phyloP scores from a whole-genome alignment of 1,140 invertebrate genomes.

The Lepidurus couesii region DNA sequence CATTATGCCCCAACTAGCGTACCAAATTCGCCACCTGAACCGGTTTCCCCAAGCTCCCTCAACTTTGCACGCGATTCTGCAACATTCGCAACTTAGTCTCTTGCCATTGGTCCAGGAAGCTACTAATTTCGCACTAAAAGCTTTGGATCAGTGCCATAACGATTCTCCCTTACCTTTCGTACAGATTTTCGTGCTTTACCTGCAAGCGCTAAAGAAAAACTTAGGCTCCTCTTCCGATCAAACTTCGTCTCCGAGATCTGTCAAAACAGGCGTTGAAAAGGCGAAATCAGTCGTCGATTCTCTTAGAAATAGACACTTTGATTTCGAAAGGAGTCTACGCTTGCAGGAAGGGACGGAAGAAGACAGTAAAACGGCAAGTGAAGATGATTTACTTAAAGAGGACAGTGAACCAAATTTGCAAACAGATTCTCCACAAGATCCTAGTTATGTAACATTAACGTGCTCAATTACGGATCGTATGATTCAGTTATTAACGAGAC shows the following conservation, averaged over 20 bases:
- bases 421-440: background rate
- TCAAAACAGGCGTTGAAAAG: background rate
- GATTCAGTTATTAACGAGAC: background rate
- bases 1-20: background rate
- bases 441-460: background rate
- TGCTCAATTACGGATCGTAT: background rate
- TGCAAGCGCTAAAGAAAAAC: background rate
- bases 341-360: background rate
- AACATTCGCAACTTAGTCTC: background rate
- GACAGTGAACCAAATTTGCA: background rate
- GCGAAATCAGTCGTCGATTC: background rate
- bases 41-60: background rate
- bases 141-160: slow-evolving; percentile 1
- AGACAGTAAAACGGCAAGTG: background rate
- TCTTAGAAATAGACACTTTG: background rate
- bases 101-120: slow-evolving; percentile 4
- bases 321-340: background rate
- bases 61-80: background rate
- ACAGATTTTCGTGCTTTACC: background rate
- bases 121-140: background rate
- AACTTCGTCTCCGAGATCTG: background rate
- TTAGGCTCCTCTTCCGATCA: background rate
- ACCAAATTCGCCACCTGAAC: background rate
- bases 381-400: too few species aligned
- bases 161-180: background rate